Percentiles rank a stretch among this genome's conserved stretches.
Evolutionary conservation across 1,140 invertebrate species (phyloP).

Genomic region (Drosophila lowei): DNA sequence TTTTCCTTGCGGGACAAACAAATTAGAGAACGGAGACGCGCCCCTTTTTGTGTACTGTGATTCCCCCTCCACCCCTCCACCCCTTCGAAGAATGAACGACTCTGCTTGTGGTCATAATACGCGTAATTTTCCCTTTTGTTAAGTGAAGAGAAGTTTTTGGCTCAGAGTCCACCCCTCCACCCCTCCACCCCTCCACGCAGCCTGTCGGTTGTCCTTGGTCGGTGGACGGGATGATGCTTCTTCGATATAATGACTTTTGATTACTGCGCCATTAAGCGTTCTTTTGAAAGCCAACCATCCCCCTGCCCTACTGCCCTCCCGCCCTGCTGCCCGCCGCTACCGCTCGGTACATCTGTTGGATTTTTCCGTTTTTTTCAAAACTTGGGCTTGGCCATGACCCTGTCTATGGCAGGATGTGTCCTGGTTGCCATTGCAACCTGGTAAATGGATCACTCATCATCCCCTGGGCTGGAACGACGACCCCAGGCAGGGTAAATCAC

Average conservation of each 20-base stretch:
- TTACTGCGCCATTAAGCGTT: slow-evolving; percentile 77
- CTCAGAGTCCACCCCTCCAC: slow-evolving; percentile 14
- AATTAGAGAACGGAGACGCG: slow-evolving; percentile 64
- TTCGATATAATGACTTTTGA: slow-evolving; percentile 77
- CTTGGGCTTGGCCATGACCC: slow-evolving; percentile 43
- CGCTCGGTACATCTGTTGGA: slow-evolving; percentile 67
- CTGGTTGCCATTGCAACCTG: slow-evolving; percentile 18
- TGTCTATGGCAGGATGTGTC: slow-evolving; percentile 29
- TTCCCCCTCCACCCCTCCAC: background rate
- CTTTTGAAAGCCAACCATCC: slow-evolving; percentile 35
- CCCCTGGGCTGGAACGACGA: slow-evolving; percentile 3
- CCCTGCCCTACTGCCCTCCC: too few species aligned
- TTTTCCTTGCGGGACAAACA: slow-evolving; percentile 63
- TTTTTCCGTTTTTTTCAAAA: slow-evolving; percentile 39
- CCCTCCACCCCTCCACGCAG: slow-evolving; percentile 29
- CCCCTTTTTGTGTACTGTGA: slow-evolving; percentile 29
- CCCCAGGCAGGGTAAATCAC: slow-evolving; percentile 58
- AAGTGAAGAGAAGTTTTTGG: slow-evolving; percentile 28
- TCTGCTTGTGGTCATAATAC: slow-evolving; percentile 67
- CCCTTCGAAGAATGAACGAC: background rate
- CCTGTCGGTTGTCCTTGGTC: slow-evolving; percentile 57
- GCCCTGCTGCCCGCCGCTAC: background rate
- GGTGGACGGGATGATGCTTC: slow-evolving; percentile 16
- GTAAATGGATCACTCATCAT: slow-evolving; percentile 37
- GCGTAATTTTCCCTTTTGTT: slow-evolving; percentile 74